These are phyloP conservation scores for Limnephilus marmoratus DNA, from an alignment of 2,888 invertebrate genomes.

Conservation along the genomic window DNA sequence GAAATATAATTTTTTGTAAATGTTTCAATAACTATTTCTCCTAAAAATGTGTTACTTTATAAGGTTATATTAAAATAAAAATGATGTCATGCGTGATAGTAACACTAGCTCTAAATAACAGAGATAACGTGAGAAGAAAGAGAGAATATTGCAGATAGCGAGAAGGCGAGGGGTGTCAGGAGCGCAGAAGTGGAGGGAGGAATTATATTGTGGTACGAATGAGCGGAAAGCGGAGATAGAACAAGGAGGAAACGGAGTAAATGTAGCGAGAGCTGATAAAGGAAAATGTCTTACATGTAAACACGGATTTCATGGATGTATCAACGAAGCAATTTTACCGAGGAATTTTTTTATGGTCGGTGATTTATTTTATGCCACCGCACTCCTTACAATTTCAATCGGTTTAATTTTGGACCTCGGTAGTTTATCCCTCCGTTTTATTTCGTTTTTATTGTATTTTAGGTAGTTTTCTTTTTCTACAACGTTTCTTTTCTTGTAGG, in stretches of 20 bases:
- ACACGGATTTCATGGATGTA: conserved; percentile 55
- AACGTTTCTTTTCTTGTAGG: background rate
- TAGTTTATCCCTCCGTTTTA: background rate
- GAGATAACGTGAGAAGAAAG: conserved; percentile 8
- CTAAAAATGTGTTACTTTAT: background rate
- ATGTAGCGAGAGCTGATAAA: conserved; percentile 57
- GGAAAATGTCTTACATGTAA: conserved; percentile 53
- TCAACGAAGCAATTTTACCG: conserved; percentile 54
- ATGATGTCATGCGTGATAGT: background rate
- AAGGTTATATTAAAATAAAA: background rate
- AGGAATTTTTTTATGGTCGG: conserved; percentile 61
- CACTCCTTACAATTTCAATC: background rate
- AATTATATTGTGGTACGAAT: conserved; percentile 15
- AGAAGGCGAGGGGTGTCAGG: background rate
- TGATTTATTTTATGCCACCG: conserved; percentile 19
- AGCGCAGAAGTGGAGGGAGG: conserved; percentile 7
- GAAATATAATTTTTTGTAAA: background rate
- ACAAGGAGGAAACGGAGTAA: conserved; percentile 45
- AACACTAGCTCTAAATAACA: background rate
- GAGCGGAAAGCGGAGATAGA: conserved; percentile 14
- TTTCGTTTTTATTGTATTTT: background rate
- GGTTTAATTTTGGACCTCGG: conserved; percentile 49
- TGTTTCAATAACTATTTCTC: background rate
- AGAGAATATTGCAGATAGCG: conserved; percentile 20
- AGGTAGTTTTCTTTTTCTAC: background rate